Percentiles rank a stretch among this genome's conserved stretches.
Conservation (phyloP, 2,797 vertebrate species). For the Rachycentron canadum region DNA sequence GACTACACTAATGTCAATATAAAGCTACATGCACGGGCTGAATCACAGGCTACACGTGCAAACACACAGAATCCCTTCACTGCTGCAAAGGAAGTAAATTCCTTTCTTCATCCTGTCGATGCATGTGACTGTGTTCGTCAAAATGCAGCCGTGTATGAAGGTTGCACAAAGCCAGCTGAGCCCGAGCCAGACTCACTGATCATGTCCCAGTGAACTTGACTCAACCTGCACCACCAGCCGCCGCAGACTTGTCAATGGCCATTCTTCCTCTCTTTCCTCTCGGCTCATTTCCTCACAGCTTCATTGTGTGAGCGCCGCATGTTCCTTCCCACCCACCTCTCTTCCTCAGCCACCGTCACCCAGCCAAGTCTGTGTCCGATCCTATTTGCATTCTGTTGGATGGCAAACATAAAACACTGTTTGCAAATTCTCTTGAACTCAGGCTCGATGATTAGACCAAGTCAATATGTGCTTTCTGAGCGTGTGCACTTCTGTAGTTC, state of each 20-base stretch:
- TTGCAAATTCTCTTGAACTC: constrained; percentile 26
- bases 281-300: constrained; percentile 53
- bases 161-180: constrained; percentile 27
- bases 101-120: neutral
- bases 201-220: constrained; percentile 37
- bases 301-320: constrained; percentile 48
- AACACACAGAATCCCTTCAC: neutral
- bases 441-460: neutral
- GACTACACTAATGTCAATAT: constrained; percentile 4
- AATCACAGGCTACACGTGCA: constrained; percentile 16
- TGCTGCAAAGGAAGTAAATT: neutral
- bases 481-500: neutral
- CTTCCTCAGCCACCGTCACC: constrained; percentile 1
- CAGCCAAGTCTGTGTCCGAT: constrained; percentile 1
- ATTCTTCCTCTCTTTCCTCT: constrained; percentile 48
- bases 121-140: neutral
- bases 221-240: constrained; percentile 31
- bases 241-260: constrained; percentile 16
- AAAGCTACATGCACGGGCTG: neutral
- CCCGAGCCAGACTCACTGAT: constrained; percentile 7
- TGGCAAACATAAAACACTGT: constrained; percentile 29
- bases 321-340: constrained; percentile 47
- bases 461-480: neutral
- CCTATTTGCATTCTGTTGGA: constrained; percentile 10
- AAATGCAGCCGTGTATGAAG: neutral